These are phyloP conservation scores for Drosophila asahinai DNA, from an alignment of 1,140 invertebrate species.

Conservation along the genomic window DNA sequence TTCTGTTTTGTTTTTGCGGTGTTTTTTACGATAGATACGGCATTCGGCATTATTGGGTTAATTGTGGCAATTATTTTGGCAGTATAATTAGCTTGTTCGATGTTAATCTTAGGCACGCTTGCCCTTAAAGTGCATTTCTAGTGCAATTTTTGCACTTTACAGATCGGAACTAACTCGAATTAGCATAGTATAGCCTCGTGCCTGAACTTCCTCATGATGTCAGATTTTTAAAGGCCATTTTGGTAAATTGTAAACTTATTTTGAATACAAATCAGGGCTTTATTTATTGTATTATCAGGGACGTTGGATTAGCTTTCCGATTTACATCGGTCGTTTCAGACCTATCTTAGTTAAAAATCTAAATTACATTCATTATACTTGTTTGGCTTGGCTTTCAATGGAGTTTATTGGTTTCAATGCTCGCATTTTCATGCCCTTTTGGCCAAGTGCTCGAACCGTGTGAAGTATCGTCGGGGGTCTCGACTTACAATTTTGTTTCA, in stretches of 20 bases:
- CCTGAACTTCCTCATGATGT: conserved; percentile 61
- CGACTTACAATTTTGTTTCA: conserved; percentile 51
- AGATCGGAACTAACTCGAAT: conserved; percentile 47
- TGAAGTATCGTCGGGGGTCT: conserved; percentile 56
- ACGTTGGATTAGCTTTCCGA: conserved; percentile 8
- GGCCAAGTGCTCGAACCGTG: conserved; percentile 49
- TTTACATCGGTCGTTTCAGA: conserved; percentile 20
- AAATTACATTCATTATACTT: conserved; percentile 65
- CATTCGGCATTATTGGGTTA: conserved; percentile 43
- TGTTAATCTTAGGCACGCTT: conserved; percentile 36
- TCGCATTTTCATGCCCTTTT: conserved; percentile 47
- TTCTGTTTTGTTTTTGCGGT: conserved; percentile 13
- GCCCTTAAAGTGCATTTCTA: conserved; percentile 25
- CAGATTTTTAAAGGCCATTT: conserved; percentile 38
- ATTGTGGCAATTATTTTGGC: conserved; percentile 54
- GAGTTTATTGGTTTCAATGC: conserved; percentile 46
- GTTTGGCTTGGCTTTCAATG: conserved; percentile 34
- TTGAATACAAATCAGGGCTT: conserved; percentile 14
- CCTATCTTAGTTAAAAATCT: conserved; percentile 36
- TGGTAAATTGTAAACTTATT: conserved; percentile 8
- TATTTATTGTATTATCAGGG: conserved; percentile 28
- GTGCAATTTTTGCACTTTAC: conserved; percentile 32
- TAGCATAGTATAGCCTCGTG: conserved; percentile 47
- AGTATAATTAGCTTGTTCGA: conserved; percentile 43
- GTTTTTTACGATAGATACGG: conserved; percentile 43